These are phyloP conservation scores for Aegotheles bennettii DNA, from an alignment of 2,113 vertebrate genomes.

Conservation along the genomic window DNA sequence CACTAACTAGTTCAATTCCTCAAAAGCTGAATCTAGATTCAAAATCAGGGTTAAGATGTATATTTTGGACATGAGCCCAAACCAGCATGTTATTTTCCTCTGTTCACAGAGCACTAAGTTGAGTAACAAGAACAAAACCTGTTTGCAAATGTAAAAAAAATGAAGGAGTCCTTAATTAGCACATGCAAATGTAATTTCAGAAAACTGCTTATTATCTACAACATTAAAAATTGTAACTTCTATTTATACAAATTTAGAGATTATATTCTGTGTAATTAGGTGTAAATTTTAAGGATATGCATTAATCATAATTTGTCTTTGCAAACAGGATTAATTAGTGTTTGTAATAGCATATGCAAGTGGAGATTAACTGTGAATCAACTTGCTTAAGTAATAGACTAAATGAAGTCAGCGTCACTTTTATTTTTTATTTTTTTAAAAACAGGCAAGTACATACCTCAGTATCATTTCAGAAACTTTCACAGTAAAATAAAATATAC, in stretches of 20 bases:
- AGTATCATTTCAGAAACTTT: not conserved
- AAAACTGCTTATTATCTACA: slow-evolving; percentile 9
- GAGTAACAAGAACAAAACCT: not conserved
- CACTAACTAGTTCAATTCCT: not conserved
- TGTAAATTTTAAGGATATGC: slow-evolving; percentile 31
- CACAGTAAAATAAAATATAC: not conserved
- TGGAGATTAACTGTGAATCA: slow-evolving; percentile 9
- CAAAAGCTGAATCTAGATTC: not conserved
- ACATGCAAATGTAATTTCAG: slow-evolving; percentile 27
- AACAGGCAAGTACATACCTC: not conserved
- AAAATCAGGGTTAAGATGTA: not conserved
- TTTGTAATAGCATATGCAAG: slow-evolving; percentile 25
- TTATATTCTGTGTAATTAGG: slow-evolving; percentile 52
- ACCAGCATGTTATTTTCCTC: not conserved
- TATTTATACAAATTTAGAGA: slow-evolving; percentile 36
- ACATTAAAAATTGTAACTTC: slow-evolving; percentile 10
- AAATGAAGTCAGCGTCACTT: not conserved
- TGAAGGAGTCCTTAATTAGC: not conserved
- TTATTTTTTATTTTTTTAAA: not conserved
- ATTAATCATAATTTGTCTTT: slow-evolving; percentile 51
- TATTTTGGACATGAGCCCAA: not conserved
- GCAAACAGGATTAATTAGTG: slow-evolving; percentile 46
- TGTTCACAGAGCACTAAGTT: not conserved
- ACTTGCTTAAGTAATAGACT: not conserved
- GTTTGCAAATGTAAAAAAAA: slow-evolving; percentile 29